Base-by-base conservation (phyloP, 2,888 invertebrate species). In the Linyphia triangularis region DNA sequence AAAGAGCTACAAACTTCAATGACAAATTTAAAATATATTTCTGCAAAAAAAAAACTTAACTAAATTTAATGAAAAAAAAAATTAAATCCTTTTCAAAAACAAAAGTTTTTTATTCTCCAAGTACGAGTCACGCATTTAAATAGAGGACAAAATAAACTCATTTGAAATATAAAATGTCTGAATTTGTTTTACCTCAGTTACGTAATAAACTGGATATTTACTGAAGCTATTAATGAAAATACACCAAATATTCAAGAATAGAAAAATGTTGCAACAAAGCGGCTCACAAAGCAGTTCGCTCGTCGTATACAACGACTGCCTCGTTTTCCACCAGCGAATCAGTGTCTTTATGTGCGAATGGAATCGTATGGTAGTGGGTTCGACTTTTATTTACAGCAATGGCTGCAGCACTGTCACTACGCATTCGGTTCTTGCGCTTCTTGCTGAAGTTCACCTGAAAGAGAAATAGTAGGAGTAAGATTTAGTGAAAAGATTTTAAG, bases 301-400 rank as follows among this genome's bases (percentile, higher is more conserved):
- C 96, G 92, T 96, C 96, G 92, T 96, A 96, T 10, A 96, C 96
- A 89, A 96, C 96, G 90, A 96, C 95, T 1, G 96, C 96, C 93
- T 96, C 96, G 89, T 95, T 95, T 92, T 95, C 95, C 84, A 96
- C 95, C 91, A 96, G 94, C 7, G 94, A 94, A 91, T 95, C 95
- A 5, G 94, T 95, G 91, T 95, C 95, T 90, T 94, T 94, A 61
- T 91, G 91, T 19, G 91, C 90, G 57, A 91, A 88, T 24, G 91
- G 91, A 26, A 90, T 89, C 22, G 88, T 90, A 37, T 90, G 89
- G 81, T 90, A 88, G 51, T 90, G 73, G 81, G 91, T 90, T 91
- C 95, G 94, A n/a, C 96, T 96, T 93, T 96, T 95, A 92, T 95
- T 94, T 90, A 96, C 94, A 24, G 96, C 96, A 92, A 96, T 96